Percentiles rank a stretch among this genome's conserved stretches.
Evolutionary conservation across 2,888 invertebrate species (phyloP).

Genomic region (Cremastinae sp.): DNA sequence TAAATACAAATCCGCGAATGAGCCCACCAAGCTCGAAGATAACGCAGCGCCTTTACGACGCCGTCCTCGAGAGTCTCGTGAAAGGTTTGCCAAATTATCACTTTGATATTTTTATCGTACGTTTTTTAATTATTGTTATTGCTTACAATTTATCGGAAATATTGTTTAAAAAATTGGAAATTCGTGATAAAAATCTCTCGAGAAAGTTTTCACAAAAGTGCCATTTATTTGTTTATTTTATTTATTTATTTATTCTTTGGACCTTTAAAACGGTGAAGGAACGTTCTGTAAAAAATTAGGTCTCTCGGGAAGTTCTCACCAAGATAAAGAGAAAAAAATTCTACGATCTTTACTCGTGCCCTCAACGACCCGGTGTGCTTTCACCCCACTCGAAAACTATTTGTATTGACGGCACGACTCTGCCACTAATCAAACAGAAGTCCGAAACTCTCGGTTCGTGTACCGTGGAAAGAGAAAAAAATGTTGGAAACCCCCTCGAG

Average conservation of each 20-base stretch:
- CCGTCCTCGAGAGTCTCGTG: conserved; percentile 90
- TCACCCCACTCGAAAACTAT: conserved; percentile 35
- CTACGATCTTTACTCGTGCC: conserved; percentile 20
- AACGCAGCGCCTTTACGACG: conserved; percentile 90
- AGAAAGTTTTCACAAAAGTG: too few species aligned
- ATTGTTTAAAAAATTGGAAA: background rate
- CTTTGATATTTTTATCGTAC: too few species aligned
- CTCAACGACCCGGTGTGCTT: conserved; percentile 6
- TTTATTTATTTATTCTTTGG: too few species aligned
- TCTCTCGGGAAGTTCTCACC: background rate
- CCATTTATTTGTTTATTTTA: too few species aligned
- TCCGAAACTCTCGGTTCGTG: conserved; percentile 39
- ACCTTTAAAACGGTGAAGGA: too few species aligned
- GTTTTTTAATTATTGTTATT: too few species aligned
- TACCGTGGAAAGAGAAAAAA: conserved; percentile 17
- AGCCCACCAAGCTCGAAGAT: conserved; percentile 89
- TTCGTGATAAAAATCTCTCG: background rate
- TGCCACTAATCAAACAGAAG: conserved; percentile 63
- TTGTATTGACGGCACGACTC: conserved; percentile 63
- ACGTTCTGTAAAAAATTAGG: background rate
- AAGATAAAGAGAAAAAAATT: conserved; percentile 27
- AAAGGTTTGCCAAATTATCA: conserved; percentile 84
- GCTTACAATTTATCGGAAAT: too few species aligned
- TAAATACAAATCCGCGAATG: conserved; percentile 94
- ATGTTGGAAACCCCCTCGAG: conserved; percentile 36